Percentiles rank a stretch among this genome's conserved stretches.
These are phyloP conservation scores for Merops nubicus DNA, from an alignment of 2,113 vertebrate genomes.

Conservation along the genomic window DNA sequence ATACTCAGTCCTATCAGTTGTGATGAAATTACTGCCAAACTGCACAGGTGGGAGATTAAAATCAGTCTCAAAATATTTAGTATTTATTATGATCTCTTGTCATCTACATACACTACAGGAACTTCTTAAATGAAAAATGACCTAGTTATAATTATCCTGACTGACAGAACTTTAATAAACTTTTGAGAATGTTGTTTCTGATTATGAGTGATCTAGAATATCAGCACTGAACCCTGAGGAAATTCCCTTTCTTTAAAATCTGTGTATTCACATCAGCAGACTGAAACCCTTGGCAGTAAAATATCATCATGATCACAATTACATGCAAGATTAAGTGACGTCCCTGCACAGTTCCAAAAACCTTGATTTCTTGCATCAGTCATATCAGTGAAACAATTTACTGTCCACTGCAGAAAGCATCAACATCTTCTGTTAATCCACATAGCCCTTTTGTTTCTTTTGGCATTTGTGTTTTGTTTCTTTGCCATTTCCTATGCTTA, in stretches of 20 bases:
- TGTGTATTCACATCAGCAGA: not conserved
- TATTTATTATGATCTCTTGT: slow-evolving; percentile 37
- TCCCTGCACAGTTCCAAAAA: not conserved
- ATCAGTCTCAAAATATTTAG: slow-evolving; percentile 40
- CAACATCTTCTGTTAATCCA: not conserved
- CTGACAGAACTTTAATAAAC: slow-evolving; percentile 36
- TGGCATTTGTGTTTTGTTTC: no score
- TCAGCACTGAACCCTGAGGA: not conserved
- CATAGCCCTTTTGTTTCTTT: not conserved
- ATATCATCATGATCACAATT: not conserved
- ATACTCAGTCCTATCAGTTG: not conserved
- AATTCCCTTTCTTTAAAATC: not conserved
- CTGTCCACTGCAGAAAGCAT: not conserved
- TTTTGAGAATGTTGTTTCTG: not conserved
- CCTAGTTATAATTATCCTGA: not conserved
- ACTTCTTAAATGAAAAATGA: slow-evolving; percentile 41
- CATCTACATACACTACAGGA: slow-evolving; percentile 8
- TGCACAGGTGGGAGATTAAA: slow-evolving; percentile 56
- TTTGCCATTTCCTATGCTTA: not conserved
- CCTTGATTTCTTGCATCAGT: not conserved
- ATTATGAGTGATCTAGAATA: not conserved
- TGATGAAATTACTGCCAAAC: slow-evolving; percentile 26
- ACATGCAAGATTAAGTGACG: not conserved
- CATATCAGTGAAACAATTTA: not conserved
- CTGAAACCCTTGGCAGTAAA: not conserved